These are phyloP conservation scores for Podarcis lilfordi DNA, from an alignment of 2,797 vertebrate genomes.

Conservation along the genomic window DNA sequence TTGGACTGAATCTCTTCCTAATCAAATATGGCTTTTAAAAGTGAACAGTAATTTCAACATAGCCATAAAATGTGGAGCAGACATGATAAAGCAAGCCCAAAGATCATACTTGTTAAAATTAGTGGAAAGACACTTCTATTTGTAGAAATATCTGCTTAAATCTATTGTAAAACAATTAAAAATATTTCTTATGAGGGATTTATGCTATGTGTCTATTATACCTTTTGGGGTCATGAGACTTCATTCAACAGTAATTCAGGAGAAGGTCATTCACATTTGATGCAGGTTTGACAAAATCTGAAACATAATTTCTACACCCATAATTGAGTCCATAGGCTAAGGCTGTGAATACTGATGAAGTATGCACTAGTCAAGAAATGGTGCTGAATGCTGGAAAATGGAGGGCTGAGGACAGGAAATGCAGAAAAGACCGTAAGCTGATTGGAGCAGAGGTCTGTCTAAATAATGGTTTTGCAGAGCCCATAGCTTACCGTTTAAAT, in stretches of 20 bases:
- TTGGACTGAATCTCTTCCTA: neutral
- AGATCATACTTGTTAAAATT: neutral
- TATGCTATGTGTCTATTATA: neutral
- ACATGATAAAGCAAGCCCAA: neutral
- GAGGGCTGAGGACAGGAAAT: neutral
- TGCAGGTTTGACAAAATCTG: neutral
- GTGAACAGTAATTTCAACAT: neutral
- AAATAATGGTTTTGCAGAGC: constrained; percentile 24
- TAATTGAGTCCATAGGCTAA: neutral
- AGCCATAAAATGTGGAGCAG: neutral
- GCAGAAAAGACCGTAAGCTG: neutral
- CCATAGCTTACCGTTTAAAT: neutral
- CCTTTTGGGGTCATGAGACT: neutral
- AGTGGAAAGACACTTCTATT: neutral
- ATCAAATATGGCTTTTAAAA: neutral
- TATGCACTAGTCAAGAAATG: neutral
- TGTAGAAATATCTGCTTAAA: neutral
- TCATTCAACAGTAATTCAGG: neutral
- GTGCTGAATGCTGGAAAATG: neutral
- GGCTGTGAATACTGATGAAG: neutral
- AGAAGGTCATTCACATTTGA: neutral
- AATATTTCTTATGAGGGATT: neutral
- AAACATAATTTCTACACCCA: neutral
- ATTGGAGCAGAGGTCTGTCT: neutral
- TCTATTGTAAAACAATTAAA: neutral